Conservation (phyloP, 1,140 invertebrate genomes). For the Piezodorus guildinii region DNA sequence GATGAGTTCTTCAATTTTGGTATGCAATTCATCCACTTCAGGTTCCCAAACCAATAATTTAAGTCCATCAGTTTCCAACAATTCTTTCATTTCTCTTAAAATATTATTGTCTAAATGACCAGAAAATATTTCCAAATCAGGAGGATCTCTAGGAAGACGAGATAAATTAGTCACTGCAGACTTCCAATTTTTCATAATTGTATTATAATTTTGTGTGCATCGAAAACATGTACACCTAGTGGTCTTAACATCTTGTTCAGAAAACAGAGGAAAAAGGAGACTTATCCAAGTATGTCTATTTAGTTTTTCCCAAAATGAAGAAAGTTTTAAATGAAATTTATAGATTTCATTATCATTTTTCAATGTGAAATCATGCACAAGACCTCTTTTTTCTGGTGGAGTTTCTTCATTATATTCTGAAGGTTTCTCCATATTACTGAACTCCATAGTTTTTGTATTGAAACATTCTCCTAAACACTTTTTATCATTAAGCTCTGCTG, state of each 20-base stretch:
- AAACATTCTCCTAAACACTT: too few species aligned
- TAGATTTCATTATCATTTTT: constrained; percentile 12
- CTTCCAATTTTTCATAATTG: constrained; percentile 15
- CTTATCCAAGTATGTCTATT: background rate
- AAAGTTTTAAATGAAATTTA: constrained; percentile 7
- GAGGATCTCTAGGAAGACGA: background rate
- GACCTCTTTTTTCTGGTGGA: background rate
- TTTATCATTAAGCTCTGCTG: too few species aligned
- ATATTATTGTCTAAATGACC: background rate
- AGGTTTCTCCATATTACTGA: too few species aligned
- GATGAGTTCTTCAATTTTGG: background rate
- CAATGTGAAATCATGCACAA: constrained; percentile 16
- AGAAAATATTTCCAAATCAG: background rate
- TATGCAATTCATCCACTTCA: background rate
- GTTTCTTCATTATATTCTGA: background rate
- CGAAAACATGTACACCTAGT: constrained; percentile 5
- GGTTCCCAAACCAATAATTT: background rate
- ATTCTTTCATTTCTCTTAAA: background rate
- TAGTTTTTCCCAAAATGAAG: background rate
- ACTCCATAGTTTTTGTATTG: too few species aligned
- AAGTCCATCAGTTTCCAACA: background rate
- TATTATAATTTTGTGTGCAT: constrained; percentile 12
- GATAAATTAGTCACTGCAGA: background rate
- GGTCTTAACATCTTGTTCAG: background rate
- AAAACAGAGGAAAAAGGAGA: background rate